Base-by-base conservation (phyloP, 2,888 invertebrate genomes). In the Epicampocera succincta region DNA sequence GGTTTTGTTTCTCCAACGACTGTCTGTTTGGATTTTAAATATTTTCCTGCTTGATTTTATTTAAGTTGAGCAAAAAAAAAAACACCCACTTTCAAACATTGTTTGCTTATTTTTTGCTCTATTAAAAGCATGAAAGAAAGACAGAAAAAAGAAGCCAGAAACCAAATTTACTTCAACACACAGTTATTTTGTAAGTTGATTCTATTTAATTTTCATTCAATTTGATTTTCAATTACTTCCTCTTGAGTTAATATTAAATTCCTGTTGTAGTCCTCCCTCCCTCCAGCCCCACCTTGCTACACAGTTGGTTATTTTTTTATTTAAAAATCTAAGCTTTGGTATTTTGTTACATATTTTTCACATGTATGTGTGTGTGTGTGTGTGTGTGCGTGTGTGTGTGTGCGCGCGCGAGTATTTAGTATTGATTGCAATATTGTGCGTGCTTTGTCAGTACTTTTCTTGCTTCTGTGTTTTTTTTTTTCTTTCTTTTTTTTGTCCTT, bases 151-250 rank as follows among this genome's bases (percentile, higher is more conserved):
- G 17, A 25, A 40, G 17, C 38, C 40, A 21, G 13, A 61, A 76
- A 54, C 46, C 58, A 71, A 68, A 71, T 84, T 84, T 71, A 78
- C 80, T 79, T 58, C 52, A 61, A 61, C 46, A 61, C 46, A 61
- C 44, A 75, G 74, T 77, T 80, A 75, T 83, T 81, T 83, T 77
- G 75, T 73, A 75, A 84, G 61, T 84, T 84, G 84, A 86, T 85
- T 86, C 84, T 84, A 86, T 86, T 85, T 86, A 86, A 86, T 86
- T 86, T 85, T 84, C 85, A 85, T 86, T 85, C 85, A 86, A 86
- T 86, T 86, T 86, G 84, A 86, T 85, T 86, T 86, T 84, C 85
- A 85, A 86, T 86, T 85, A 85, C 83, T 85, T 85, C 84, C 84
- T 84, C 83, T 83, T 80, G 81, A 81, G 79, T 85, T 84, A 68